Conservation (phyloP, 2,888 invertebrate species). For the Leucophora obtusa region DNA sequence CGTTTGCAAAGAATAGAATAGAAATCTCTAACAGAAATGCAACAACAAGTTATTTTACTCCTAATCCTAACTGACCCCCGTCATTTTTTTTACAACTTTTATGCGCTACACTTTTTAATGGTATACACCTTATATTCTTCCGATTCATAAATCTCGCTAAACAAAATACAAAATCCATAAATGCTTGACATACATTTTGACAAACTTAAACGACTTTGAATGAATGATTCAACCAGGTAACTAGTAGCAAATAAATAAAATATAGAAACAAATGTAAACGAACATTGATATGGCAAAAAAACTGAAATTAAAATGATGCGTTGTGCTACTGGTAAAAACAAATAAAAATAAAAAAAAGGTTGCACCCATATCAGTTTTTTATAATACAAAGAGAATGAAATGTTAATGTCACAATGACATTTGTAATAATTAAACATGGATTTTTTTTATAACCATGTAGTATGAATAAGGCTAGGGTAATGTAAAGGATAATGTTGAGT, state of each 20-base stretch:
- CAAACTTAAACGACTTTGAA: slow-evolving; percentile 50
- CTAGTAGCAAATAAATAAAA: slow-evolving; percentile 34
- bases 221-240: slow-evolving; percentile 38
- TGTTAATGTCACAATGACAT: slow-evolving; percentile 65
- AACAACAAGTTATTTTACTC: no score
- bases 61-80: no score
- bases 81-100: no score
- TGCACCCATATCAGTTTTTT: slow-evolving; percentile 46
- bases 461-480: neutral
- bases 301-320: slow-evolving; percentile 27
- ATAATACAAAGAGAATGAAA: slow-evolving; percentile 20
- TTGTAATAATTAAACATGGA: slow-evolving; percentile 69
- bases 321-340: slow-evolving; percentile 3
- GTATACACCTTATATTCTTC: no score
- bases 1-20: no score
- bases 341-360: slow-evolving; percentile 58
- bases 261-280: slow-evolving; percentile 32
- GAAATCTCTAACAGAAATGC: no score
- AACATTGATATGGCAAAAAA: no score
- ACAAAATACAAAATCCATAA: slow-evolving; percentile 27
- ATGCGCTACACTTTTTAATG: no score
- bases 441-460: slow-evolving; percentile 3
- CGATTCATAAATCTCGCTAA: neutral
- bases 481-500: neutral
- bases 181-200: slow-evolving; percentile 57